Conservation (phyloP, 2,888 invertebrate species). For the Hanleya hanleyi region DNA sequence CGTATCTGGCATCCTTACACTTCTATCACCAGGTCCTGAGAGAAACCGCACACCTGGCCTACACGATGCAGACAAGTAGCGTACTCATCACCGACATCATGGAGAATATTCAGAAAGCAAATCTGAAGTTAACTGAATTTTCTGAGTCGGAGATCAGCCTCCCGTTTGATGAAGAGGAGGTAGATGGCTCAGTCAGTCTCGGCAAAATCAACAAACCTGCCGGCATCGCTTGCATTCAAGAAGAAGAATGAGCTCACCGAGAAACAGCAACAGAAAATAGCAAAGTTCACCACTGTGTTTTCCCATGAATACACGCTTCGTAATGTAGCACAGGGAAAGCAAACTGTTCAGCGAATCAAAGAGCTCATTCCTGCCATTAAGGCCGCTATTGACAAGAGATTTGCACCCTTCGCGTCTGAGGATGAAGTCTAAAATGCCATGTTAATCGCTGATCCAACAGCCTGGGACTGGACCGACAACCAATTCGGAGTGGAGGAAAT, state of each 20-base stretch:
- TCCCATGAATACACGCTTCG: neutral
- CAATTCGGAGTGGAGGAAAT: neutral
- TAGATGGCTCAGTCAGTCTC: neutral
- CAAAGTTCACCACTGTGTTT: neutral
- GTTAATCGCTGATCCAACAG: neutral
- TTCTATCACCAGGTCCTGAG: neutral
- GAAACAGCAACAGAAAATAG: neutral
- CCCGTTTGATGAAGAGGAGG: neutral
- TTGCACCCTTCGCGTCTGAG: neutral
- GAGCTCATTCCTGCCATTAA: neutral
- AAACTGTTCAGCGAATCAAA: neutral
- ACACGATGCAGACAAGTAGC: neutral
- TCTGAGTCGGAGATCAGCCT: neutral
- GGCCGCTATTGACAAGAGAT: neutral
- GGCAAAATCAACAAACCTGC: neutral
- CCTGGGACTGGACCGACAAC: neutral
- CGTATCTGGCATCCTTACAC: neutral
- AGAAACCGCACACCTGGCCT: neutral
- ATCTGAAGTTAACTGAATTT: neutral
- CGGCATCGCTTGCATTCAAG: neutral
- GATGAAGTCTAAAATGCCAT: neutral
- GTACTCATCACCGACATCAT: neutral
- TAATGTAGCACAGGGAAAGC: neutral
- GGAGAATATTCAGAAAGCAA: neutral
- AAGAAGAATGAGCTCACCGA: neutral